Base-by-base conservation (phyloP, 2,888 invertebrate species). In the Polydrusus pterygomalis region DNA sequence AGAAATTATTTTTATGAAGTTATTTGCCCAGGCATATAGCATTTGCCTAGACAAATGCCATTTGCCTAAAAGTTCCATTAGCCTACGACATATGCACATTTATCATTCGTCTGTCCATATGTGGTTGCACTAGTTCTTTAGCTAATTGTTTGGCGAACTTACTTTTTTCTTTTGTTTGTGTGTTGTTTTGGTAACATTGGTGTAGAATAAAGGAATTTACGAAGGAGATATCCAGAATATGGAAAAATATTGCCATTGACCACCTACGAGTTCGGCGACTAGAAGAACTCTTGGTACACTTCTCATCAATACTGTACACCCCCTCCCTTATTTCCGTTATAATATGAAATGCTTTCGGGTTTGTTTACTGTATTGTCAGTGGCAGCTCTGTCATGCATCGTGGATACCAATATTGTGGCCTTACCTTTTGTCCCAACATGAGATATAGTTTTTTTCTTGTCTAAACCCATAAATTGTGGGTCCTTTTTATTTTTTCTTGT, bases 161-260 rank as follows among this genome's bases (percentile, higher is more conserved):
- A 25, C 25, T 25, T 65, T 65, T 47, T 25, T 47, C 64, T 47
- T 54, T 40, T 10, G 51, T 58, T 47, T 11, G 15, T 34, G 47
- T 38, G 47, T 64, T 77, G 34, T 77, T 58, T 65, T 54, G 54
- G 40, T 74, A 64, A 68, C 71, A 77, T 18, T 58, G 65, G 70
- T 74, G 65, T 58, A 78, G 62, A 63, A 75, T 73, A 63, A 78
- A 75, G 43, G 71, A 56, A 77, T 70, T 70, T 67, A 51, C 64
- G 7, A 60, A 30, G 11, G 70, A 70, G 45, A 79, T 75, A 65
- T 60, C 72, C 45, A 76, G 18, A 47, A 77, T 64, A n/a, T 60
- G 62, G 64, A 70, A 75, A 72, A 71, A 79, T 18, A 77, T 70
- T 15, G 71, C 43, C 67, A 77, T 34, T n/a, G 74, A 71, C 74